Base-by-base conservation (phyloP, 2,113 vertebrate species). In the Podiceps cristatus region DNA sequence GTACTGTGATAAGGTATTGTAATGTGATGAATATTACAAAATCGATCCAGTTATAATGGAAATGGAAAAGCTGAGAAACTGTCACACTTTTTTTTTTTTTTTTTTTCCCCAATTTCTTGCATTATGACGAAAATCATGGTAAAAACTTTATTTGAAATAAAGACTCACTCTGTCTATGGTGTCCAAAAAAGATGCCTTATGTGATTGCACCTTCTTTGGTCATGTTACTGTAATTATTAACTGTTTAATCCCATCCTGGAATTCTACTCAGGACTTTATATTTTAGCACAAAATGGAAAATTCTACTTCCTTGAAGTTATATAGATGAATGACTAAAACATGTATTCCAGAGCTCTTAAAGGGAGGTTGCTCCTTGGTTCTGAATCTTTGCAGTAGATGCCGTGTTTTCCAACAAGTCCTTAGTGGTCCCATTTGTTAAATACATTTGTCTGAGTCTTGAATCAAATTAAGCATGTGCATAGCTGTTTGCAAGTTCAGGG, bases 391-490 rank as follows among this genome's bases (percentile, higher is more conserved):
- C 85, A 69, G 55, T 86, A 77, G 68, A 40, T 80, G 47, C 40
- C 60, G 0, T 33, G 24, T 95, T 96, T 95, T 96, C 90, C 71
- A 64, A 12, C 25, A 87, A 72, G 55, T 81, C 44, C 13, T 18
- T 82, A 76, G 35, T 49, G 29, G 47, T 82, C 11, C 23, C 90
- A 91, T 93, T 94, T 97, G 93, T 71, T 95, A 93, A 93, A 74
- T 89, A 56, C 85, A 95, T 94, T 94, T 93, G 82, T 91, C 78
- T 83, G 92, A 92, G 55, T 73, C 50, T 75, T 86, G 92, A 90
- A 31, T 89, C 31, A 92, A 72, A 53, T 56, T 86, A 88, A 93
- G 78, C 81, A 67, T 86, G 59, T 91, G 75, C 44, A 25, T 24
- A 72, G 37, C 50, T 71, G 42, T 92, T 92, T 72, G 72, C 86